Conservation (phyloP, 2,113 vertebrate species). For the Seriola quinqueradiata region DNA sequence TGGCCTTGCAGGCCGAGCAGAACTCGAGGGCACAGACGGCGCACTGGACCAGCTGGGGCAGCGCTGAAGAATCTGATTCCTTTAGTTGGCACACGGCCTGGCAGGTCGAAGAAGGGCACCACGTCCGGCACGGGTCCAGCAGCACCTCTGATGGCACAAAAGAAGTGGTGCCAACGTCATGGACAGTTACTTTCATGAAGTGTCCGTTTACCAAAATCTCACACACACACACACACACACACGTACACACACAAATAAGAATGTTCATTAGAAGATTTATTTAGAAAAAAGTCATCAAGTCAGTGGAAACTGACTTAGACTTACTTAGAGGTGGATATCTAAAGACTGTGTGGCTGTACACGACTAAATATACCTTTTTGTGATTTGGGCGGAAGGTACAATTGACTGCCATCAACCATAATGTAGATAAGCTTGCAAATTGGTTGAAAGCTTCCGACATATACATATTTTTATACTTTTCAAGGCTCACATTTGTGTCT, state of each 20-base stretch:
- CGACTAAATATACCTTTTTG: neutral
- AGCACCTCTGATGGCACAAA: slow-evolving; percentile 89
- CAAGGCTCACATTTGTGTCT: neutral
- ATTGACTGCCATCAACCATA: too few relatives aligned
- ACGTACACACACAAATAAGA: neutral
- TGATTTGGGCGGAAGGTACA: neutral
- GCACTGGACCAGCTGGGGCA: slow-evolving; percentile 93
- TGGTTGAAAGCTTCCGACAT: too few relatives aligned
- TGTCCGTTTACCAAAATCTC: neutral
- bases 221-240: neutral
- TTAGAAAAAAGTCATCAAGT: neutral
- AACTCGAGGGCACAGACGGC: slow-evolving; percentile 93
- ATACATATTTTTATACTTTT: neutral
- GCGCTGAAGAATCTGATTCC: slow-evolving; percentile 87
- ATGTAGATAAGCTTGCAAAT: neutral
- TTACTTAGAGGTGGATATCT: neutral
- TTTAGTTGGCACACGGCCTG: slow-evolving; percentile 97
- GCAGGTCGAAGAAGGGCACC: slow-evolving; percentile 96
- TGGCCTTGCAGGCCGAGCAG: slow-evolving; percentile 95
- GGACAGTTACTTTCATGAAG: neutral
- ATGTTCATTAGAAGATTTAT: neutral
- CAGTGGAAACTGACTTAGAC: neutral
- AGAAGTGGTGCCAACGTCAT: neutral
- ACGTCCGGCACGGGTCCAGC: slow-evolving; percentile 96
- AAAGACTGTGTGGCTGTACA: neutral